A percentile compares a stretch with the other conserved stretches of the same genome.
Evolutionary conservation across 2,797 vertebrate genomes (phyloP).

Genomic region (Gouania willdenowi): DNA sequence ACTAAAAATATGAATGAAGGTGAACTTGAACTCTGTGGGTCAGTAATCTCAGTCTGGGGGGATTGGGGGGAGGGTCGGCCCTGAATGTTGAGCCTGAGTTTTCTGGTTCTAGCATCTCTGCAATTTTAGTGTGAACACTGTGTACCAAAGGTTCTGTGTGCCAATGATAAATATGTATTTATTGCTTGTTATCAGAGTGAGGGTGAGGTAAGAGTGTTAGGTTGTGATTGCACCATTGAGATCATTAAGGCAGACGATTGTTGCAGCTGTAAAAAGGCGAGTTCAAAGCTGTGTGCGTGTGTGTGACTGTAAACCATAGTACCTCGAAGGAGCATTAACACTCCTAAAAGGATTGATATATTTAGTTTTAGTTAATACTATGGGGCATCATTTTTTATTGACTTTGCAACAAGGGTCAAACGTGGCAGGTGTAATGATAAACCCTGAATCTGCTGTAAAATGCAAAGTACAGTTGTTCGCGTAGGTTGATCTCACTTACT

Average conservation of each 20-base stretch:
- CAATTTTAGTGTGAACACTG: too few species aligned
- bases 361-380: too few species aligned
- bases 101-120: too few species aligned
- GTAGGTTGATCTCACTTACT: background rate
- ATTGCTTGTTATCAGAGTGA: slow-evolving; percentile 10
- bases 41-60: slow-evolving; percentile 39
- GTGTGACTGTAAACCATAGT: too few species aligned
- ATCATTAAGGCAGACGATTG: slow-evolving; percentile 8
- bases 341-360: too few species aligned
- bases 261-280: slow-evolving; percentile 15
- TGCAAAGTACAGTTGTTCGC: background rate
- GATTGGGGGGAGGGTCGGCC: slow-evolving; percentile 15
- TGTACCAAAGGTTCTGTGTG: too few species aligned
- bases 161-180: slow-evolving; percentile 21
- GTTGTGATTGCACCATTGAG: slow-evolving; percentile 14
- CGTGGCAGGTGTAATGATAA: too few species aligned
- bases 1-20: slow-evolving; percentile 49
- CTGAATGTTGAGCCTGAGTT: slow-evolving; percentile 19
- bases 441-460: too few species aligned
- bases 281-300: slow-evolving; percentile 24
- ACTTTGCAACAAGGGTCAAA: too few species aligned
- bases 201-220: slow-evolving; percentile 20
- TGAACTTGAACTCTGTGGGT: slow-evolving; percentile 46
- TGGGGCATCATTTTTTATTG: too few species aligned
- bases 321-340: too few species aligned